Base-by-base conservation (phyloP, 2,888 invertebrate species). In the Ophion ventricosus region DNA sequence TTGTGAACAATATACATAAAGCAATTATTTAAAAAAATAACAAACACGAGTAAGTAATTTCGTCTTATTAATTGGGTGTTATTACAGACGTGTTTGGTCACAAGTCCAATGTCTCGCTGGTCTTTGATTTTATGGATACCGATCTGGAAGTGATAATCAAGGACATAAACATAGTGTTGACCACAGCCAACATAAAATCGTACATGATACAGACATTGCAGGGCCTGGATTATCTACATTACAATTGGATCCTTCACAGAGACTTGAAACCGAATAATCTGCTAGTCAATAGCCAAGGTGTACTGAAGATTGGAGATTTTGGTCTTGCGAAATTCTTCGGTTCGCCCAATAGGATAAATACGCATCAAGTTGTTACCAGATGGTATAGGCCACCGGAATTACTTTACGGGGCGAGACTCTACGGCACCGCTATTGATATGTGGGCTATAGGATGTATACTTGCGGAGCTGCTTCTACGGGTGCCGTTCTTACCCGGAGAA, bases 81-180 rank as follows among this genome's bases (percentile, higher is more conserved):
- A 83, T 94, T 94, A 78, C 94, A 95, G 99, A 99, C 95, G 99
- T 99, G 3, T 99, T 99, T 94, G 99, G 99, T n/a, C 97, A 98
- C 91, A 97, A 98, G 94, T 99, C 99, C 20, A 99, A 99, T 95
- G 98, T 99, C 25, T 99, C 99, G 25, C 94, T 99, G 80, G 99
- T 99, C 0, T 99, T 99, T 94, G 99, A 99, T 94, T 99, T 99
- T 91, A 99, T 99, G 99, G 99, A 99, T 92, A 99, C 99, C 54
- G 99, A 99, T 94, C 94, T 99, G 89, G 99, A 99, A 95, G 97
- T 98, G 87, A 96, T 98, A 88, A 96, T 98, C 88, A 98, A 97
- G 94, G 99, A 99, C 92, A 96, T 94, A 85, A 96, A 95, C 88
- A 97, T 99, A 90, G 97, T 99, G 82, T 94, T 99, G 80, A 97